phyloP scores from a whole-genome alignment of 1,140 invertebrate species.

The Drosophila truncata region DNA sequence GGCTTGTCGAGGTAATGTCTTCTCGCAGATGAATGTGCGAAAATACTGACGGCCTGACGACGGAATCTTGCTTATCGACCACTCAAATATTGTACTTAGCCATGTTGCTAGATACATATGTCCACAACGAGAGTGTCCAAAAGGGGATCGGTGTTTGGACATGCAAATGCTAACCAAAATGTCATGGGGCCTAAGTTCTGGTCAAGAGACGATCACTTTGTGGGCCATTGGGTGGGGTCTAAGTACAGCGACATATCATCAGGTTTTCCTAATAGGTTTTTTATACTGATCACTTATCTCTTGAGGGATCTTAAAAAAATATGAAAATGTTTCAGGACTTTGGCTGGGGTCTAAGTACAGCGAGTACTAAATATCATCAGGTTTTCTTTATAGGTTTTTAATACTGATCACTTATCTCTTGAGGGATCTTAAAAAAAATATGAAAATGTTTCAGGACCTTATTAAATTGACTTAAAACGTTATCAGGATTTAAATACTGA shows the following conservation, averaged over 20 bases:
- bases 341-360: conserved; percentile 12
- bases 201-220: conserved; percentile 12
- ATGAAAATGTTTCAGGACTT: neutral
- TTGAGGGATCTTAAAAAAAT: neutral
- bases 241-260: neutral
- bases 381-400: neutral
- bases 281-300: neutral
- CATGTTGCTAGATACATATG: conserved; percentile 26
- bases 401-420: neutral
- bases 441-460: neutral
- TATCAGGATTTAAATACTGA: no score
- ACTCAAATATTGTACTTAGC: conserved; percentile 53
- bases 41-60: conserved; percentile 31
- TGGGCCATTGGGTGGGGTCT: conserved; percentile 24
- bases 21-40: conserved; percentile 43
- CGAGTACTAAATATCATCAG: neutral
- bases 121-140: conserved; percentile 23
- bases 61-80: conserved; percentile 48
- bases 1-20: conserved; percentile 53
- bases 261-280: neutral
- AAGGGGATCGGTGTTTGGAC: conserved; percentile 25
- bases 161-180: conserved; percentile 32
- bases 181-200: conserved; percentile 35
- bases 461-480: no score
- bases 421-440: neutral